Evolutionary conservation across 92 coral and sea anemone genomes (phyloP), one percentile per base, ranked within the genome.

Genomic region (Parazoanthus atlanticus): DNA sequence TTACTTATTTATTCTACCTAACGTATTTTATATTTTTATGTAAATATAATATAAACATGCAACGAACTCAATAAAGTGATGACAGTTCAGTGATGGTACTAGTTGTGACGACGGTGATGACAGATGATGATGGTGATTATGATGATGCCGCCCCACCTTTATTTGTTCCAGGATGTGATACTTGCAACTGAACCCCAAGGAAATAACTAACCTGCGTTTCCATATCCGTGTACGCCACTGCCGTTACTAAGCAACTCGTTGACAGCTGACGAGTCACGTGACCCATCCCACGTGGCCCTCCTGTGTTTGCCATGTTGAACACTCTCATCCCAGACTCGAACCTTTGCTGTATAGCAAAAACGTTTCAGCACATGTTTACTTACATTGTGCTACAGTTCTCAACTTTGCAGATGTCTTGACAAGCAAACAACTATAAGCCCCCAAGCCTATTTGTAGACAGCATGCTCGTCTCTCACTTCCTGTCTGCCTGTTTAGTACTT

Each of bases 231-330:
- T 72, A 93, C 65, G 47, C 96, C 98, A 64, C 88, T 88, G 49
- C 96, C 89, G 43, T 85, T 76, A 19, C 90, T 88, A 6, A 95
- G 94, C 66, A 95, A 77, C 82, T 90, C 88, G 40, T 78, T 82
- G 76, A 95, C 93, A 32, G 89, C 54, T 71, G 92, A 93, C 17
- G 96, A 94, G 49, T 93, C 93, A 79, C 96, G 96, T 76, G 98
- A 93, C 26, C 98, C 98, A 85, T 93, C 96, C 98, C 98, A 95
- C 4, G 94, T 90, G 52, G 89, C 85, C 74, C 94, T 92, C 13
- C 94, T 71, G 54, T 84, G 78, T 46, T 84, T 84, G 41, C 30
- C 26, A 31, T 71, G 52, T 43, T 23, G 43, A 84, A 8, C 69
- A 70, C 67, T 70, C 67, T 84, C 87, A 46, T 84, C 87, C 87